A percentile compares a stretch with the other conserved stretches of the same genome.
phyloP scores from a whole-genome alignment of 2,888 invertebrate species.

The Opisthograptis luteolata region DNA sequence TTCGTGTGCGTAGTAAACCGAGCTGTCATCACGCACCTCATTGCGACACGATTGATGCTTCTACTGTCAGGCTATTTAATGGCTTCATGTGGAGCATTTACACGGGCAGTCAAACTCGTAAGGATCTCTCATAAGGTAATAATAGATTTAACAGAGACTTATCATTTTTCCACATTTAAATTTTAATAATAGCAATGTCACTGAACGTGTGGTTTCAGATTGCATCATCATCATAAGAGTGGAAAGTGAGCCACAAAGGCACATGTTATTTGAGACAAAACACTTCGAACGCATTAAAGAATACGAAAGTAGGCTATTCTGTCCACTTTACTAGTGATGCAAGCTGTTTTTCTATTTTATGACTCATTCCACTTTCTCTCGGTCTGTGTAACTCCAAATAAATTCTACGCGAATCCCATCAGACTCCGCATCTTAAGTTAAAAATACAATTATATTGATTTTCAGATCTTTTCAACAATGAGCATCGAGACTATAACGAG shows the following conservation, averaged over 20 bases:
- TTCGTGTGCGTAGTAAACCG: conserved; percentile 28
- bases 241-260: conserved; percentile 10
- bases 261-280: conserved; percentile 30
- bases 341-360: conserved; percentile 37
- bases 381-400: conserved; percentile 24
- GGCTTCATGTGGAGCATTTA: conserved; percentile 21
- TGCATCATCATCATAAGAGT: conserved; percentile 16
- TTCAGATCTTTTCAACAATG: conserved; percentile 35
- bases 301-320: conserved; percentile 39
- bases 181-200: conserved; percentile 7
- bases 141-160: too few relatives aligned
- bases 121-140: too few relatives aligned
- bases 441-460: conserved; percentile 30
- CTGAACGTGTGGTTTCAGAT: conserved; percentile 30
- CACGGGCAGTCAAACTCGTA: conserved; percentile 32
- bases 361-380: conserved; percentile 39
- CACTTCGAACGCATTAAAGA: conserved; percentile 23
- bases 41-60: conserved; percentile 31
- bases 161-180: not conserved
- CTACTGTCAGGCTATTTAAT: conserved; percentile 22
- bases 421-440: conserved; percentile 18
- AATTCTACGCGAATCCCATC: conserved; percentile 14
- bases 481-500: conserved; percentile 25
- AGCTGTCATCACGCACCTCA: conserved; percentile 31
- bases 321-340: conserved; percentile 37